These are phyloP conservation scores for Percina caprodes DNA, from an alignment of 2,113 vertebrate genomes.

Conservation along the genomic window DNA sequence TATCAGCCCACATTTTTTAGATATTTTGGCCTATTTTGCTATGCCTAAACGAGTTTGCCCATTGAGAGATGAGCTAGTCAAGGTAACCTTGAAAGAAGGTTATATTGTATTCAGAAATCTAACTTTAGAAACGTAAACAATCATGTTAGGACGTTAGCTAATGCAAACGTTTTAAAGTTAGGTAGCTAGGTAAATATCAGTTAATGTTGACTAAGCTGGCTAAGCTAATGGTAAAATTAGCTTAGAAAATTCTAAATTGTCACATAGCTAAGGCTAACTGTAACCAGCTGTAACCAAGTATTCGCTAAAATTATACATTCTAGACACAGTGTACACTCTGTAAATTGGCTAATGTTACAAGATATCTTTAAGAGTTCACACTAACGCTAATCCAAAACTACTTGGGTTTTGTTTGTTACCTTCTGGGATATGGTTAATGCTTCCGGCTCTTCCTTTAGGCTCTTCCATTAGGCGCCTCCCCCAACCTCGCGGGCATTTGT, in stretches of 20 bases:
- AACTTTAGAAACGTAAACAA: no score
- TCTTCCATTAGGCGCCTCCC: not conserved
- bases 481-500: constrained; percentile 11
- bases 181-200: no score
- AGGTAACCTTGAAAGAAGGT: no score
- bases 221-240: not conserved
- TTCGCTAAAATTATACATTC: not conserved
- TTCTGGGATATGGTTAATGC: not conserved
- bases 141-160: no score
- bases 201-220: not conserved
- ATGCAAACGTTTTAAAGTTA: no score
- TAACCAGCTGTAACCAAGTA: not conserved
- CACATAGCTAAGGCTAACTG: not conserved
- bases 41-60: no score
- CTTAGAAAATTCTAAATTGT: not conserved
- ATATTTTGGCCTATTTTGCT: no score
- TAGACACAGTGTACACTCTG: not conserved
- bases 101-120: no score
- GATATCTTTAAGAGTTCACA: not conserved
- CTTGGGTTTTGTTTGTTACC: not conserved
- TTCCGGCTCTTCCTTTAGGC: not conserved
- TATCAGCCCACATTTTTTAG: no score
- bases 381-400: not conserved
- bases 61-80: no score
- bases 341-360: not conserved